A percentile compares a stretch with the other conserved stretches of the same genome.
Evolutionary conservation across 1,140 invertebrate species (phyloP).

Genomic region (Atopsyche davidsoni): DNA sequence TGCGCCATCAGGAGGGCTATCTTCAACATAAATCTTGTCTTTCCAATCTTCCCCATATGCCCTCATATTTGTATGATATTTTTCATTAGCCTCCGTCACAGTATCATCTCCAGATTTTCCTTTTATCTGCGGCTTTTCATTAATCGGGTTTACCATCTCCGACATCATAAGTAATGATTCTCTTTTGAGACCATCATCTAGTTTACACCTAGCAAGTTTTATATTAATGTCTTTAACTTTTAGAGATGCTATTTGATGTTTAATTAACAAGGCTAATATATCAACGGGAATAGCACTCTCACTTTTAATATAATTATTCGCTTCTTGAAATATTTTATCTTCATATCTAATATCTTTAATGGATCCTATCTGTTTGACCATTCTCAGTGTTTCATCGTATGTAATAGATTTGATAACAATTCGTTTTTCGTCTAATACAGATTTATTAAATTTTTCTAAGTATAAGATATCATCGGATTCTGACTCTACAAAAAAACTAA

Average conservation of each 20-base stretch:
- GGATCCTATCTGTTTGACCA: conserved; percentile 42
- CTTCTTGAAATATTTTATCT: conserved; percentile 41
- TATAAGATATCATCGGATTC: conserved; percentile 36
- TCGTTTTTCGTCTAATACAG: conserved; percentile 38
- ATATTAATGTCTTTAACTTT: conserved; percentile 43
- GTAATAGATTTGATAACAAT: conserved; percentile 47
- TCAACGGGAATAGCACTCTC: conserved; percentile 42
- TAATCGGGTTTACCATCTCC: conserved; percentile 35
- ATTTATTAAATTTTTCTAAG: conserved; percentile 42
- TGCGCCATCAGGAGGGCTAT: conserved; percentile 47
- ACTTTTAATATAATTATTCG: conserved; percentile 37
- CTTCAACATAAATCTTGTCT: conserved; percentile 47
- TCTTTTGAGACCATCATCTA: conserved; percentile 37
- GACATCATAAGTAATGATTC: conserved; percentile 41
- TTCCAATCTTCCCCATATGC: conserved; percentile 51
- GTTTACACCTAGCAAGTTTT: conserved; percentile 36
- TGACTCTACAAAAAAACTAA: conserved; percentile 12
- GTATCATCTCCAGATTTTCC: conserved; percentile 22
- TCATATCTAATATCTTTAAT: conserved; percentile 43
- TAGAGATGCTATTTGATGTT: conserved; percentile 41
- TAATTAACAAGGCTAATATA: conserved; percentile 40
- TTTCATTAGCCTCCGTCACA: conserved; percentile 35
- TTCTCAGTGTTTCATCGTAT: conserved; percentile 44
- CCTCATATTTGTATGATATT: conserved; percentile 43
- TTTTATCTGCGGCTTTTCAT: conserved; percentile 11